Conservation (phyloP, 92 coral and sea anemone genomes). For the Siderastrea radians region DNA sequence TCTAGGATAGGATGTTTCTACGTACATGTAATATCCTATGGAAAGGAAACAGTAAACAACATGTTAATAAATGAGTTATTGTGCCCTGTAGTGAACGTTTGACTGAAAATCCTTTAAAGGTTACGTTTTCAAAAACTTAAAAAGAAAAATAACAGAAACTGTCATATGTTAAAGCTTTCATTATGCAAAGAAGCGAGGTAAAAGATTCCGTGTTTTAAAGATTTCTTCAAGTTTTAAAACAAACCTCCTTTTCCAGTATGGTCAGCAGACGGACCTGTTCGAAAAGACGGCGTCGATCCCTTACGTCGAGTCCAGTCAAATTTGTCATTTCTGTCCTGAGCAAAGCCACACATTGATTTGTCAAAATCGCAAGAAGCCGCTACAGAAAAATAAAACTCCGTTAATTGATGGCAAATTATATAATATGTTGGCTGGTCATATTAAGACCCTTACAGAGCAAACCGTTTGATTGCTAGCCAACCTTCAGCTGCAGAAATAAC, state of each 20-base stretch:
- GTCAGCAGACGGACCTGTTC: background rate
- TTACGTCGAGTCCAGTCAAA: background rate
- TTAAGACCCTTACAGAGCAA: too few relatives aligned
- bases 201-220: background rate
- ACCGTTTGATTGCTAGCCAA: too few relatives aligned
- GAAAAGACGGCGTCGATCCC: background rate
- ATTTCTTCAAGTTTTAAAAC: background rate
- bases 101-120: too few relatives aligned
- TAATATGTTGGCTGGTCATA: too few relatives aligned
- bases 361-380: too few relatives aligned
- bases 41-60: background rate
- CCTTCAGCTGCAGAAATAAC: too few relatives aligned
- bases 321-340: background rate
- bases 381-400: too few relatives aligned
- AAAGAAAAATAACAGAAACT: background rate
- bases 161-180: background rate
- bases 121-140: too few relatives aligned
- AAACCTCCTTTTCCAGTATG: background rate
- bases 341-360: background rate
- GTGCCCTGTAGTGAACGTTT: background rate
- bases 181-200: background rate
- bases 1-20: background rate
- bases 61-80: background rate
- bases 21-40: background rate
- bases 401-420: too few relatives aligned